Conservation (phyloP, 1,140 invertebrate species). For the Aphis craccivora region DNA sequence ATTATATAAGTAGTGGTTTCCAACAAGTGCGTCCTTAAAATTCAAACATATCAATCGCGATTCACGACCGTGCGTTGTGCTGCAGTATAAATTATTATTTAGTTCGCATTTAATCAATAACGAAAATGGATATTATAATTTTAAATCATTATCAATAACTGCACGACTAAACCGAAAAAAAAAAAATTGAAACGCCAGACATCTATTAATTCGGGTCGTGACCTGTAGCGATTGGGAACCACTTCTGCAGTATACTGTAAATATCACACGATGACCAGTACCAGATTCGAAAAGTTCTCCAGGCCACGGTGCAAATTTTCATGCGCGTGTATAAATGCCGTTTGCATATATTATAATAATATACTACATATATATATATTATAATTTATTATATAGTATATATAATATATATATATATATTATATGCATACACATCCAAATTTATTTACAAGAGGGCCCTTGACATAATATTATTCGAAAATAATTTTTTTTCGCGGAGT, state of each 20-base stretch:
- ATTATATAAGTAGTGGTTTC: neutral
- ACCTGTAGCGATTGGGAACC: neutral
- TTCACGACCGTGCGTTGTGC: neutral
- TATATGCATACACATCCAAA: neutral
- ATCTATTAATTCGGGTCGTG: slow-evolving; percentile 1
- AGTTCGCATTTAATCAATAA: neutral
- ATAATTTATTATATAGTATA: too few relatives aligned
- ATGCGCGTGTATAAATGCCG: neutral
- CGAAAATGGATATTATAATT: neutral
- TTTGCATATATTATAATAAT: neutral
- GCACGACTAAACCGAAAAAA: neutral
- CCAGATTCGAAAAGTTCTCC: neutral
- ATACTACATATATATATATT: too few relatives aligned
- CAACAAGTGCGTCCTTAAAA: neutral
- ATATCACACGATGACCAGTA: neutral
- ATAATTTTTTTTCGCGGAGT: neutral
- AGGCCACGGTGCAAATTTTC: neutral
- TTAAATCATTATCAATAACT: neutral
- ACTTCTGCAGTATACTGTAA: neutral
- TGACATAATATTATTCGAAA: slow-evolving; percentile 7
- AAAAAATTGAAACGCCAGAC: neutral
- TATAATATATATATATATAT: too few relatives aligned
- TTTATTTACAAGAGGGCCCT: neutral
- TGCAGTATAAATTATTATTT: neutral
- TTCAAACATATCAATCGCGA: neutral